Evolutionary conservation across 1,140 invertebrate genomes (phyloP), one percentile per base, ranked within the genome.

Genomic region (Drosophila nigrodunni): DNA sequence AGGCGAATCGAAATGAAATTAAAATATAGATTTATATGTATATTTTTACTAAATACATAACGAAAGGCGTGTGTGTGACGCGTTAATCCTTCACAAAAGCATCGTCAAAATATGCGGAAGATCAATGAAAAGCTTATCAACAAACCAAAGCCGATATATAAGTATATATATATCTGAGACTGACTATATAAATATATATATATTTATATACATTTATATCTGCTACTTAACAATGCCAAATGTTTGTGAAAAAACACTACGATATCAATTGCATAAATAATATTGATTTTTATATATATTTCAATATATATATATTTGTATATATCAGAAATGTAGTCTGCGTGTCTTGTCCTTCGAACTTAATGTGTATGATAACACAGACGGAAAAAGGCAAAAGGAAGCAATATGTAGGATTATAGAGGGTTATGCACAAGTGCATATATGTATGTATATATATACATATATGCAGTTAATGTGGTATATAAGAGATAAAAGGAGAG

Each of bases 401-500:
- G 50, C 50, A 59, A 60, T 73, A 54, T 58, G 47, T 43, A 43
- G 49, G 34, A 62, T 55, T 57, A 64, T 41, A 2, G 25, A 65
- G n/a, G 13, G n/a, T 46, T 67, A 18, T 43, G 50, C 18, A 41
- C 7, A 61, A 46, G 47, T 30, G 54, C 21, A 54, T 2, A 67
- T 46, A 30, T 54, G 59, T 47, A 54, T 60, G 49, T 43, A 59
- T 67, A 59, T 10, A 46, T 21, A 49, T 44, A 18, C 46, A 58
- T 43, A 72, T 66, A 77, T 64, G 18, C 64, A 72, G 39, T 44
- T 37, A 57, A 43, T 21, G 49, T 37, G 25, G 25, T 30, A 5
- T 30, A 30, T 30, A 30, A 65, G 47, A 70, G 59, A 74, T 41
- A 70, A 49, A 74, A 67, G 66, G 82, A 78, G 82, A 86, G 64